Evolutionary conservation across 2,797 vertebrate genomes (phyloP).

Genomic region (Leptodactylus fallax): DNA sequence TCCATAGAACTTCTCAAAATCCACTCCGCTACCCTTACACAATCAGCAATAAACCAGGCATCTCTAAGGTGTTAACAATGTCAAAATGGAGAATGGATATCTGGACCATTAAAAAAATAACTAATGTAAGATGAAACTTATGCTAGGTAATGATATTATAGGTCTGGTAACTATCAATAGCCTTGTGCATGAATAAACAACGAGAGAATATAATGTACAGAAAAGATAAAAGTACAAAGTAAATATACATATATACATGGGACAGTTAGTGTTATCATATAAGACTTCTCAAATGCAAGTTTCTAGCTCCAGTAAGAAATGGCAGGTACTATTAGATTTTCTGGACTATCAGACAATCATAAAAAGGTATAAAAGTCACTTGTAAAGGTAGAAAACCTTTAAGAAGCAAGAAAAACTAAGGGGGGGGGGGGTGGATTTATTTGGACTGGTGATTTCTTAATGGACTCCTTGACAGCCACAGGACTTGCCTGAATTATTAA

Average conservation of each 20-base stretch:
- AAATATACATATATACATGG: background rate
- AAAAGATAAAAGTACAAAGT: background rate
- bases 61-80: slow-evolving; percentile 26
- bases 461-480: too few species aligned
- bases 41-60: slow-evolving; percentile 20
- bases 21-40: slow-evolving; percentile 51
- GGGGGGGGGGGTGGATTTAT: too few species aligned
- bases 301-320: too few species aligned
- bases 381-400: too few species aligned
- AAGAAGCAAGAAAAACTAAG: too few species aligned
- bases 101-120: background rate
- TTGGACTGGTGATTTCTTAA: too few species aligned
- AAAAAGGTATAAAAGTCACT: too few species aligned
- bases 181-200: background rate
- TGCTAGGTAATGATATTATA: background rate
- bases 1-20: slow-evolving; percentile 68
- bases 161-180: background rate
- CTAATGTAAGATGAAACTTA: background rate
- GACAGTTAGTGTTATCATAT: background rate
- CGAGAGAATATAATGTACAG: background rate
- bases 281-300: too few species aligned
- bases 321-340: too few species aligned
- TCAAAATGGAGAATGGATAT: slow-evolving; percentile 13
- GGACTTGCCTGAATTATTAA: too few species aligned
- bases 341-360: too few species aligned